phyloP scores from a whole-genome alignment of 1,140 invertebrate species.

The Dendrolimus punctatus region DNA sequence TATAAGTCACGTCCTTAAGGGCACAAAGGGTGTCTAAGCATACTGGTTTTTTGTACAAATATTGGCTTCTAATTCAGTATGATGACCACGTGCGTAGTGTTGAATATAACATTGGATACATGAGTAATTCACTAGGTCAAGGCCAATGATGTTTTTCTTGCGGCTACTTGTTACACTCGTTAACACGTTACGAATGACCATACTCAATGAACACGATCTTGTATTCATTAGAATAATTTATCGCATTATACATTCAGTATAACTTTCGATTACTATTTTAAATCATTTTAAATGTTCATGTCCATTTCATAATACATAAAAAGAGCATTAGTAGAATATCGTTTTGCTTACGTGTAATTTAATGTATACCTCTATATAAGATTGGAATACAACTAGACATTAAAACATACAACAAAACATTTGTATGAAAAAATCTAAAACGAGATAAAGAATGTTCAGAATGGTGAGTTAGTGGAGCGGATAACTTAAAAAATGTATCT shows the following conservation, averaged over 20 bases:
- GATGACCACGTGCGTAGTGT: constrained; percentile 10
- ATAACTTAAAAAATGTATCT: constrained; percentile 8
- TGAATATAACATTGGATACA: constrained; percentile 10
- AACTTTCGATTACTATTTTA: not conserved
- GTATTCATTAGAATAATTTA: constrained; percentile 1
- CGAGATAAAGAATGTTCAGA: not conserved
- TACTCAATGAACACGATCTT: not conserved
- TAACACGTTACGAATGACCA: no score
- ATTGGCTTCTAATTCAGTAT: constrained; percentile 14
- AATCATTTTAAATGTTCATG: no score
- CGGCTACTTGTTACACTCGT: no score
- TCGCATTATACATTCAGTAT: not conserved
- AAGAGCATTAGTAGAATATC: no score
- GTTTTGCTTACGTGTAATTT: no score
- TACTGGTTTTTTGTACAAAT: constrained; percentile 20
- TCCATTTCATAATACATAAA: no score
- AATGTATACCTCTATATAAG: no score
- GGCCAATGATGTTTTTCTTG: constrained; percentile 8
- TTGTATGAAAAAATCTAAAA: not conserved
- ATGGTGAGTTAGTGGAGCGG: constrained; percentile 2
- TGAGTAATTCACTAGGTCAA: constrained; percentile 22
- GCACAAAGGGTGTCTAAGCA: not conserved
- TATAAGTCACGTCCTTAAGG: no score
- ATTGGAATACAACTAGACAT: no score
- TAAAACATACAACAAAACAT: not conserved